Conservation (phyloP, 2,797 vertebrate species). For the Sebastes itinus region DNA sequence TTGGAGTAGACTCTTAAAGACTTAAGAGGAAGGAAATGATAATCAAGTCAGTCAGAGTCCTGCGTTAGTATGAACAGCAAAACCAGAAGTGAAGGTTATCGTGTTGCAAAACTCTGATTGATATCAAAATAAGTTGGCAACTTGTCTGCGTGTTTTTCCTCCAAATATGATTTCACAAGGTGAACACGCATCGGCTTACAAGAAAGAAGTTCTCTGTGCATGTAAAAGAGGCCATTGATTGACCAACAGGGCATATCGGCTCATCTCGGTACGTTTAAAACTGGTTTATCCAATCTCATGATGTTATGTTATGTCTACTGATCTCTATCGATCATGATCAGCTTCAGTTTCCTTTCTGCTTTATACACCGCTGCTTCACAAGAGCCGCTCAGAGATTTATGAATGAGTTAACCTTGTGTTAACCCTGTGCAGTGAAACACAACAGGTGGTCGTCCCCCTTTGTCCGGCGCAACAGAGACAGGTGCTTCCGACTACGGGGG, state of each 20-base stretch:
- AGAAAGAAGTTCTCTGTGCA: not conserved
- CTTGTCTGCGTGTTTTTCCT: not conserved
- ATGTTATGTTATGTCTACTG: not conserved
- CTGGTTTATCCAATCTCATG: not conserved
- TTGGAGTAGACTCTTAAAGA: not conserved
- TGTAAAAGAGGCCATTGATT: not conserved
- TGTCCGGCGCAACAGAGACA: slow-evolving; percentile 56
- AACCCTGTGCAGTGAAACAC: slow-evolving; percentile 53
- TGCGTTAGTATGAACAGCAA: not conserved
- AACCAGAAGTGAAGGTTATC: not conserved
- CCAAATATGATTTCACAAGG: not conserved
- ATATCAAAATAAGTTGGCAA: not conserved
- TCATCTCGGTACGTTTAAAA: not conserved
- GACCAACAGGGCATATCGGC: not conserved
- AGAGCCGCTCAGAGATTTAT: slow-evolving; percentile 32
- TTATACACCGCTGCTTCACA: not conserved
- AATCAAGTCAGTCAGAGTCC: not conserved
- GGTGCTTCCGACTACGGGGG: slow-evolving; percentile 71
- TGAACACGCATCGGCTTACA: not conserved
- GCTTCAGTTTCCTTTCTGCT: not conserved
- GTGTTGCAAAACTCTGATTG: not conserved
- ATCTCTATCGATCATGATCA: not conserved
- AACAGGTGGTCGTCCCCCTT: slow-evolving; percentile 72
- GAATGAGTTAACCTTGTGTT: slow-evolving; percentile 49
- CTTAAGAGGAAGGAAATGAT: not conserved